These are phyloP conservation scores for Elanoides forficatus DNA, from an alignment of 2,113 vertebrate species.

Conservation along the genomic window DNA sequence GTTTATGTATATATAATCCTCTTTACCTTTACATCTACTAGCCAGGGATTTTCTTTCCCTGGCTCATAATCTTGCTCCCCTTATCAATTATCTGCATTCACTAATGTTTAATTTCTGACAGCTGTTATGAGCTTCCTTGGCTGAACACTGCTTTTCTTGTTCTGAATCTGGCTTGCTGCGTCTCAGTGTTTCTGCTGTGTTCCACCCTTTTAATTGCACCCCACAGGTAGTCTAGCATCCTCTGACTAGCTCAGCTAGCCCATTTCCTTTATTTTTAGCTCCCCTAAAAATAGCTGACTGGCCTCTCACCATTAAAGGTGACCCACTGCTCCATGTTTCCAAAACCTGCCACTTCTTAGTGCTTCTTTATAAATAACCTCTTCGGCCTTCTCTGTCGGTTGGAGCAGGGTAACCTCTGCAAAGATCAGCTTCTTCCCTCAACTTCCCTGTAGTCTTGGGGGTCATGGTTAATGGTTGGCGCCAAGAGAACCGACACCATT, in stretches of 20 bases:
- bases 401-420: neutral
- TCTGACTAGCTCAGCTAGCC: neutral
- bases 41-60: neutral
- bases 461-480: neutral
- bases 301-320: slow-evolving; percentile 14
- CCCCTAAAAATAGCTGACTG: slow-evolving; percentile 15
- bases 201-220: slow-evolving; percentile 6
- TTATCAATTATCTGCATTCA: neutral
- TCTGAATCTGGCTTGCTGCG: neutral
- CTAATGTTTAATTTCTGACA: neutral
- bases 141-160: neutral
- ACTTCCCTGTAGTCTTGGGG: neutral
- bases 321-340: neutral
- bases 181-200: neutral
- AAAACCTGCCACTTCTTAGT: neutral
- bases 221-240: slow-evolving; percentile 10
- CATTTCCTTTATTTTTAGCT: slow-evolving; percentile 46
- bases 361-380: neutral
- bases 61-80: neutral
- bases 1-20: neutral
- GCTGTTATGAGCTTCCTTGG: neutral
- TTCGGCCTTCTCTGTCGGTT: neutral
- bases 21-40: neutral
- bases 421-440: neutral
- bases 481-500: neutral